Evolutionary conservation across 2,113 vertebrate genomes (phyloP).

Genomic region (Dasyornis broadbenti): DNA sequence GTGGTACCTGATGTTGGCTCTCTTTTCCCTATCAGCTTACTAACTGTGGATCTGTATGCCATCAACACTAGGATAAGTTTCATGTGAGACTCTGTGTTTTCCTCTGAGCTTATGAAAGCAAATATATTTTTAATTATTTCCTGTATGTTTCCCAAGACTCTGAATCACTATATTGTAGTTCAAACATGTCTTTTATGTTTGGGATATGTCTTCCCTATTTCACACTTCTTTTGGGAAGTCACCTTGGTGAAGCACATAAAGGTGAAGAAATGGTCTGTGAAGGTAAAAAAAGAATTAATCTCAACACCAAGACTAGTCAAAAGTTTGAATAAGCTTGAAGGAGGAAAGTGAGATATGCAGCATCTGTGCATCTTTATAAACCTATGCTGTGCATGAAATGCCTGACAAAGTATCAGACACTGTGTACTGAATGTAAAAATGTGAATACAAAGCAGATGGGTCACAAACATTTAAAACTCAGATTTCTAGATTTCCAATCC

Average conservation of each 20-base stretch:
- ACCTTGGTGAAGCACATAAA: not conserved
- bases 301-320: not conserved
- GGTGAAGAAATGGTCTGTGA: not conserved
- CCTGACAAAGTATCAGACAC: not conserved
- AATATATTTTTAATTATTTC: not conserved
- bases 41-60: not conserved
- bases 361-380: not conserved
- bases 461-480: slow-evolving; percentile 36
- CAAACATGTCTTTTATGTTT: not conserved
- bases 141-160: not conserved
- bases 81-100: not conserved
- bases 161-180: not conserved
- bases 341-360: not conserved
- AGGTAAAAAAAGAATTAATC: not conserved
- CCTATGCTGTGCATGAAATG: not conserved
- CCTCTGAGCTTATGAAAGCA: not conserved
- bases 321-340: not conserved
- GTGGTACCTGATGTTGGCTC: not conserved
- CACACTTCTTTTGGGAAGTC: not conserved
- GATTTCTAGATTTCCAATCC: not conserved
- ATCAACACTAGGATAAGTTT: not conserved
- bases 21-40: not conserved
- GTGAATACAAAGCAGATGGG: slow-evolving; percentile 52
- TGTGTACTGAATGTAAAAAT: slow-evolving; percentile 15
- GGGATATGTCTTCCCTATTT: not conserved